phyloP scores from a whole-genome alignment of 2,888 invertebrate genomes.

The Spodoptera picta region DNA sequence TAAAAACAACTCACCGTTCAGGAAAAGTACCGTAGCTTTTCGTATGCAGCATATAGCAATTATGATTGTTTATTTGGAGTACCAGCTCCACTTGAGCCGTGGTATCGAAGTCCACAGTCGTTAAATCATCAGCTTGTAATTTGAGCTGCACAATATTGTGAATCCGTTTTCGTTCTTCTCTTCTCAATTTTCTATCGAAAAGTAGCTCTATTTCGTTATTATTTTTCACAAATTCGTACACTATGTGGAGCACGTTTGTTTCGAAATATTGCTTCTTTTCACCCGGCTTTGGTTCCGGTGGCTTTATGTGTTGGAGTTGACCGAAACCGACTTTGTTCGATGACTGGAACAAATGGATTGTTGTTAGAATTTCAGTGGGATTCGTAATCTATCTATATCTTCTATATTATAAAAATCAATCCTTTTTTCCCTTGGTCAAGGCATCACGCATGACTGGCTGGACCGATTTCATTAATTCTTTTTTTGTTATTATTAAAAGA shows the following conservation, averaged over 20 bases:
- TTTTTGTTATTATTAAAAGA: too few relatives aligned
- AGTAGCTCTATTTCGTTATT: slow-evolving; percentile 64
- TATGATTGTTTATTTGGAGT: slow-evolving; percentile 60
- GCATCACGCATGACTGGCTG: too few relatives aligned
- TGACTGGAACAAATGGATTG: slow-evolving; percentile 49
- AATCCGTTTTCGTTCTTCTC: slow-evolving; percentile 61
- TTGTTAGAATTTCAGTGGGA: too few relatives aligned
- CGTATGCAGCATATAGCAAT: slow-evolving; percentile 63
- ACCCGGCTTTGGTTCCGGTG: slow-evolving; percentile 12
- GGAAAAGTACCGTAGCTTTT: slow-evolving; percentile 61
- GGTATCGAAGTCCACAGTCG: slow-evolving; percentile 37
- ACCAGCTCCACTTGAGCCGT: slow-evolving; percentile 54
- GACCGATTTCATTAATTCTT: too few relatives aligned
- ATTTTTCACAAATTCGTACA: slow-evolving; percentile 72
- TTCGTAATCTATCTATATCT: too few relatives aligned
- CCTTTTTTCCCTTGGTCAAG: too few relatives aligned
- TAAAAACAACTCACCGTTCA: slow-evolving; percentile 60
- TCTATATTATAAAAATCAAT: too few relatives aligned
- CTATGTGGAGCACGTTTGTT: slow-evolving; percentile 61
- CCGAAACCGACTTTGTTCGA: slow-evolving; percentile 59
- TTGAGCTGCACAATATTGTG: slow-evolving; percentile 59
- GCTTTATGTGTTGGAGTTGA: slow-evolving; percentile 19
- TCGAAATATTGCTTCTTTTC: slow-evolving; percentile 50
- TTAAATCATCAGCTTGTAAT: slow-evolving; percentile 36
- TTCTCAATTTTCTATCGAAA: slow-evolving; percentile 62